These are phyloP conservation scores for Phymastichus coffea DNA, from an alignment of 1,140 invertebrate species.

Conservation along the genomic window DNA sequence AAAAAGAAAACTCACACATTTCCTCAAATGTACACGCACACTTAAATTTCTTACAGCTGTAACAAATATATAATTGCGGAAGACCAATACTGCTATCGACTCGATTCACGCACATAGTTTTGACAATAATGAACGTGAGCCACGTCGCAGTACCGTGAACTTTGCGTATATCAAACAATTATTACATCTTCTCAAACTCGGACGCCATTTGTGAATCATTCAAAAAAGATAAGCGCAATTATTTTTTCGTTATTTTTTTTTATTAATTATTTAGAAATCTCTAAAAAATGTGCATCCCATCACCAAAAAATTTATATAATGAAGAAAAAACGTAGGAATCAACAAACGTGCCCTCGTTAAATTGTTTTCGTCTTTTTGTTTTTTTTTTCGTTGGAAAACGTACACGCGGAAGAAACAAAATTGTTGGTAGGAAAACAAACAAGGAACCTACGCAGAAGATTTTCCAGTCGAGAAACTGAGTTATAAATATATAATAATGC, in stretches of 20 bases:
- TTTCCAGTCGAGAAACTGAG: constrained; percentile 28
- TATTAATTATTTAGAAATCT: constrained; percentile 22
- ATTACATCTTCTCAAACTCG: constrained; percentile 4
- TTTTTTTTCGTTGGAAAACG: constrained; percentile 1
- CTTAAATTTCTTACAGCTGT: constrained; percentile 8
- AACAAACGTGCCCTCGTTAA: constrained; percentile 21
- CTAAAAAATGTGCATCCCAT: constrained; percentile 40
- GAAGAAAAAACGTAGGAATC: constrained; percentile 25
- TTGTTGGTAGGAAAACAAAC: constrained; percentile 6
- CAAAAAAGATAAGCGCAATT: constrained; percentile 24
- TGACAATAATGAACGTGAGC: constrained; percentile 14
- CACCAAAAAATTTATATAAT: constrained; percentile 38
- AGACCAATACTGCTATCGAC: constrained; percentile 43
- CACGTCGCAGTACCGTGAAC: constrained; percentile 10
- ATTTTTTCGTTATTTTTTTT: constrained; percentile 26
- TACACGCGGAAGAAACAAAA: constrained; percentile 4
- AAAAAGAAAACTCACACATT: no score
- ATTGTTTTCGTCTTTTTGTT: constrained; percentile 8
- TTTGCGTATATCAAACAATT: constrained; percentile 4
- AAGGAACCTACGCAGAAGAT: constrained; percentile 19
- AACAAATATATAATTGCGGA: constrained; percentile 26
- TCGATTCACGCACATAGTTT: constrained; percentile 37
- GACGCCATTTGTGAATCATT: constrained; percentile 16
- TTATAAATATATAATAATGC: constrained; percentile 33
- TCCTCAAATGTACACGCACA: constrained; percentile 16